Percentiles rank a stretch among this genome's conserved stretches.
These are phyloP conservation scores for Onychomys leucogaster DNA, from an alignment of 2,797 vertebrate species.

Conservation along the genomic window DNA sequence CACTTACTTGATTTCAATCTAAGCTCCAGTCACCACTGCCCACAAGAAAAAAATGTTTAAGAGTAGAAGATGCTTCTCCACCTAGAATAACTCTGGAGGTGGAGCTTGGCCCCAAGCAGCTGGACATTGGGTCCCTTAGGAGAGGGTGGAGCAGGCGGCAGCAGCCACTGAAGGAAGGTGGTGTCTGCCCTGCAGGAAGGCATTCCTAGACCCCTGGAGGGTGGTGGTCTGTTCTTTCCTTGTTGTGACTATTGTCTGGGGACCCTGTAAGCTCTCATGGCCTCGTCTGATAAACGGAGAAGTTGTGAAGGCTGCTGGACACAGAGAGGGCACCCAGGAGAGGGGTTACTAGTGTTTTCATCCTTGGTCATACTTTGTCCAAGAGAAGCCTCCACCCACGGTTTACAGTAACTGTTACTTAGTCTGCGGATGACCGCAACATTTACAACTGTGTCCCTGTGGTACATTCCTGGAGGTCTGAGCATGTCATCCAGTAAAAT, in stretches of 20 bases:
- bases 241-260: not conserved
- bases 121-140: not conserved
- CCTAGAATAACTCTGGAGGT: not conserved
- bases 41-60: not conserved
- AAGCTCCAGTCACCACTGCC: not conserved
- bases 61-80: not conserved
- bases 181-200: not conserved
- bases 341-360: not conserved
- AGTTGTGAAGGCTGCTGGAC: not conserved
- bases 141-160: not conserved
- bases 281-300: not conserved
- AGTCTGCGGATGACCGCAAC: not conserved
- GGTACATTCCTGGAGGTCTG: not conserved
- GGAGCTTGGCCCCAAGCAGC: not conserved
- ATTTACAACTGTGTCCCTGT: not conserved
- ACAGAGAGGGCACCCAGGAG: not conserved
- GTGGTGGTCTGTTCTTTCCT: not conserved
- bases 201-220: not conserved
- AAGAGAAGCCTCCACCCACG: not conserved
- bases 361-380: not conserved
- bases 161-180: not conserved
- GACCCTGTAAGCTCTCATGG: not conserved
- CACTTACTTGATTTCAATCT: slow-evolving; percentile 3
- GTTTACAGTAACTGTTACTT: not conserved
- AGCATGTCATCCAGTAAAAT: slow-evolving; percentile 13